Conservation (phyloP, 2,113 vertebrate genomes). For the Ptyas mucosa region DNA sequence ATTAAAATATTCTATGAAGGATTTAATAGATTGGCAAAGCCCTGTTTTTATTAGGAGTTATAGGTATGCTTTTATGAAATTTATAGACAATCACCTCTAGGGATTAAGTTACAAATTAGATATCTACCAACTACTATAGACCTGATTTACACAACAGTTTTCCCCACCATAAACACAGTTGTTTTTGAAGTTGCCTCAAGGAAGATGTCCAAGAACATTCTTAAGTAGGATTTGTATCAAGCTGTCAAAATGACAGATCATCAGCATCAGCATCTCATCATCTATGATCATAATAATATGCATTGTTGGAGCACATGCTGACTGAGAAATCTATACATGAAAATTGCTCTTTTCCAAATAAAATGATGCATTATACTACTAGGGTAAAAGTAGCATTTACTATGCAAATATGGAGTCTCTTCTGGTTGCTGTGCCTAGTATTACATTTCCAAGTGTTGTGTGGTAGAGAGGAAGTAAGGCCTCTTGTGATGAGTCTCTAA, state of each 20-base stretch:
- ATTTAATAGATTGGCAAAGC: constrained; percentile 68
- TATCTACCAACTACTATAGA: constrained; percentile 38
- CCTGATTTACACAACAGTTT: not conserved
- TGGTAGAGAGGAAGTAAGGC: not conserved
- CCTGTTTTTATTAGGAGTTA: constrained; percentile 72
- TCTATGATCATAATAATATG: not conserved
- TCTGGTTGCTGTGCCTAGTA: not conserved
- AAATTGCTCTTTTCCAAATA: not conserved
- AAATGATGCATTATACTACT: not conserved
- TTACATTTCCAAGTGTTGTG: not conserved
- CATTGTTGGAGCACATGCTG: not conserved
- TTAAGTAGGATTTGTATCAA: not conserved
- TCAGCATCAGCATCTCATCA: not conserved
- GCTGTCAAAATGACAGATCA: not conserved
- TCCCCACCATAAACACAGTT: not conserved
- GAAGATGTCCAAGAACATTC: not conserved
- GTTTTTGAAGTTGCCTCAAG: not conserved
- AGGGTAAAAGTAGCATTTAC: not conserved
- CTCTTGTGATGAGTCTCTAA: not conserved
- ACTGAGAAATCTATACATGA: not conserved
- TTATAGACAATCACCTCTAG: constrained; percentile 48
- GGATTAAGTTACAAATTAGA: constrained; percentile 47
- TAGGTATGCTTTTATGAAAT: constrained; percentile 52
- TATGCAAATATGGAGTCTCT: not conserved
- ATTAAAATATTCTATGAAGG: constrained; percentile 78